Percentiles rank a stretch among this genome's conserved stretches.
phyloP scores from a whole-genome alignment of 2,888 invertebrate genomes.

The Tinea pellionella region DNA sequence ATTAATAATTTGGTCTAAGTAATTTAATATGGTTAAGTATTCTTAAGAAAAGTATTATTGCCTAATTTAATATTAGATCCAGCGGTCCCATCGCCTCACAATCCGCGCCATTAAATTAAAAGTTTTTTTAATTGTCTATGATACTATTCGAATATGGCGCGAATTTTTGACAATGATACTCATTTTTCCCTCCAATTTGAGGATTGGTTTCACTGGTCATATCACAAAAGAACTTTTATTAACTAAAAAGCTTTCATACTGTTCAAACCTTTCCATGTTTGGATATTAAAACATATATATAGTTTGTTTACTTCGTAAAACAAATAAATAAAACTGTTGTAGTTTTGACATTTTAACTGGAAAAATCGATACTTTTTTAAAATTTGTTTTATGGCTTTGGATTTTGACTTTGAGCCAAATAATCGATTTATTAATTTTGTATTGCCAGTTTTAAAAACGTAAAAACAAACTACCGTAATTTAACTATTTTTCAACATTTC shows the following conservation, averaged over 20 bases:
- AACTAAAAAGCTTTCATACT: neutral
- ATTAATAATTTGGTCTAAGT: conserved; percentile 68
- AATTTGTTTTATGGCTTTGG: too few species aligned
- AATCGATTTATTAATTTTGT: too few species aligned
- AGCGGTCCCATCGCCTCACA: conserved; percentile 27
- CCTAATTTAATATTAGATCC: conserved; percentile 41
- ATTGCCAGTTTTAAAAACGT: too few species aligned
- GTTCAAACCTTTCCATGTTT: neutral
- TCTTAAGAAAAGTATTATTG: conserved; percentile 49
- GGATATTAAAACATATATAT: too few species aligned
- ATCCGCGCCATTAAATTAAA: neutral
- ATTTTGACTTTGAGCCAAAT: too few species aligned
- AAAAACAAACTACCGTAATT: too few species aligned
- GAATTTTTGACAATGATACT: neutral
- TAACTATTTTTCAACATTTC: too few species aligned
- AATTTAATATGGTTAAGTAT: conserved; percentile 49
- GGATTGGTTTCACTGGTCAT: conserved; percentile 54
- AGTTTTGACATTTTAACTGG: too few species aligned
- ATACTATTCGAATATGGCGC: neutral
- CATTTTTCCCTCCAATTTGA: neutral
- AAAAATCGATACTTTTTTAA: too few species aligned
- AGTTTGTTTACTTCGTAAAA: too few species aligned
- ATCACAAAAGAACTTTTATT: conserved; percentile 48
- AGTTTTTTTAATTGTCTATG: neutral
- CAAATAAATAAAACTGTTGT: too few species aligned